phyloP scores from a whole-genome alignment of 1,140 invertebrate genomes.

The Aphidius gifuensis region DNA sequence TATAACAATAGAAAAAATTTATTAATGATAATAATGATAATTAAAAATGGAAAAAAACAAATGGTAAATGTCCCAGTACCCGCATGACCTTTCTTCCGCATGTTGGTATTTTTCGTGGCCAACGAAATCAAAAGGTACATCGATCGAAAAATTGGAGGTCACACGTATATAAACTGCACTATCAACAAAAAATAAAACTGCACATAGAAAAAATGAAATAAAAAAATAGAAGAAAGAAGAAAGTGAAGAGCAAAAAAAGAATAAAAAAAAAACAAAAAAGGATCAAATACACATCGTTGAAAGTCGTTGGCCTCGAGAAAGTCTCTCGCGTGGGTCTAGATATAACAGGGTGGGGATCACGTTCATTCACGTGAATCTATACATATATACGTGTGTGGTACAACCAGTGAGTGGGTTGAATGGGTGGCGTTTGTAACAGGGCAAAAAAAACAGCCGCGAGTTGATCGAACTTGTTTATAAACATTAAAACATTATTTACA shows the following conservation, averaged over 20 bases:
- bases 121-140: too few species aligned
- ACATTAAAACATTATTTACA: too few species aligned
- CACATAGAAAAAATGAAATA: constrained; percentile 5
- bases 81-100: constrained; percentile 23
- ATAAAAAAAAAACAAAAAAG: constrained; percentile 9
- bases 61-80: constrained; percentile 4
- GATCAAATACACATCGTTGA: constrained; percentile 15
- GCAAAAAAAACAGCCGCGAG: too few species aligned
- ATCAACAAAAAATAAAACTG: constrained; percentile 22
- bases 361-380: too few species aligned
- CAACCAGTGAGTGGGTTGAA: too few species aligned
- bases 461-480: too few species aligned
- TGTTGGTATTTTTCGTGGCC: too few species aligned
- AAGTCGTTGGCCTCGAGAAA: constrained; percentile 10
- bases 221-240: background rate
- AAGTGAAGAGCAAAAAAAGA: background rate
- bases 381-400: too few species aligned
- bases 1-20: constrained; percentile 16
- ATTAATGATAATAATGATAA: background rate
- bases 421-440: too few species aligned
- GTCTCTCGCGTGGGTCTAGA: constrained; percentile 18
- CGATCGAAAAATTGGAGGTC: too few species aligned
- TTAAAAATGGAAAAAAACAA: background rate
- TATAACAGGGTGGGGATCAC: too few species aligned
- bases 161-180: too few species aligned